phyloP scores from a whole-genome alignment of 2,113 vertebrate genomes.

The Centropus unirufus region DNA sequence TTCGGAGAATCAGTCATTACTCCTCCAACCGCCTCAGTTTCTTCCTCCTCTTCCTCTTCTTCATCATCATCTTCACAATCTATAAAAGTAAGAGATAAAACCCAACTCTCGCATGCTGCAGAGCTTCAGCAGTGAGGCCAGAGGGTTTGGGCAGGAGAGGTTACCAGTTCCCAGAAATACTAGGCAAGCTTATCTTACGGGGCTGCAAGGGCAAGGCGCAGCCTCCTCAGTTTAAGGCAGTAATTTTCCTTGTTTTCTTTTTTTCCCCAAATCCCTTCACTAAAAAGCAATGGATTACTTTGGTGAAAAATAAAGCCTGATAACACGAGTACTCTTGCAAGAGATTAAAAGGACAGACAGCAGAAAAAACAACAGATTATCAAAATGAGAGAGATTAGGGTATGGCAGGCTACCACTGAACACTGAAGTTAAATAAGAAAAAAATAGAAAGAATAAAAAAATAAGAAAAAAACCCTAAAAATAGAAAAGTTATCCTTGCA shows the following conservation, averaged over 20 bases:
- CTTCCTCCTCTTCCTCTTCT: constrained; percentile 58
- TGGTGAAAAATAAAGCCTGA: neutral
- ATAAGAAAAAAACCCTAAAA: no score
- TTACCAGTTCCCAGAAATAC: neutral
- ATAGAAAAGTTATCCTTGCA: neutral
- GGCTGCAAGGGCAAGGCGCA: neutral
- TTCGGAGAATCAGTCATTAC: neutral
- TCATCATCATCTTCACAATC: constrained; percentile 69
- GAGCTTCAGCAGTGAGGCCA: neutral
- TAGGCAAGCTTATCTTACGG: neutral
- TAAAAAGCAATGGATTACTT: neutral
- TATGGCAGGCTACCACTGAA: neutral
- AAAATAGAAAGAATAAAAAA: no score
- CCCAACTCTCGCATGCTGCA: neutral
- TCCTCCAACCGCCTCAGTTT: neutral
- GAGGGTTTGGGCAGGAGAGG: neutral
- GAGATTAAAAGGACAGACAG: constrained; percentile 13
- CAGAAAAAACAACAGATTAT: constrained; percentile 5
- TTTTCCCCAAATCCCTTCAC: neutral
- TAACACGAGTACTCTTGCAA: neutral
- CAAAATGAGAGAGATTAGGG: neutral
- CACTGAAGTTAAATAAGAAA: neutral
- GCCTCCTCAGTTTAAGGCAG: neutral
- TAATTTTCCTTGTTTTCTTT: neutral
- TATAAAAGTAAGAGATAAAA: neutral